Evolutionary conservation across 2,113 vertebrate genomes (phyloP), one percentile per base, ranked within the genome.

Genomic region (Podilymbus podiceps): DNA sequence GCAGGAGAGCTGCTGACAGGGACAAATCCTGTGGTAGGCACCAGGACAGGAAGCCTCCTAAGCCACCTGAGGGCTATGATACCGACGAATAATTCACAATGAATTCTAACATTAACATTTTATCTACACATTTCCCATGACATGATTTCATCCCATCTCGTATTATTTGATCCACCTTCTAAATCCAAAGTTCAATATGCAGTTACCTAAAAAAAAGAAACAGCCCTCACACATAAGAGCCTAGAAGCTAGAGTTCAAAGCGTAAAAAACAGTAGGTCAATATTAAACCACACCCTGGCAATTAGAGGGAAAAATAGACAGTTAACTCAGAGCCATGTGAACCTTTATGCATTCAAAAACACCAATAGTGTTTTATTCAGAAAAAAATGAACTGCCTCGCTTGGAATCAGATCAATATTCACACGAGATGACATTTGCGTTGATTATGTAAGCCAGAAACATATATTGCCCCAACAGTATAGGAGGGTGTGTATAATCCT

Each of bases 301-400:
- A 55, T 40, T 4, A 81, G 73, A 73, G n/a, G 25, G 15, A 47
- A 69, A 93, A 90, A 64, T 21, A 59, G 55, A 52, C 47, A 14
- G 59, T 56, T 84, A 83, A 68, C 73, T 78, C 44, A 42, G 38
- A 91, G 31, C 38, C 42, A 38, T 0, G 0, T 4, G n/a, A 77
- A 95, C 11, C 64, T 91, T 60, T n/a, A 27, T 50, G 28, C n/a
- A 31, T 66, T 82, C 60, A 73, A 83, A 92, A 92, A 38, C 90
- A 95, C 88, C 55, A 58, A 25, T 35, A 90, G 90, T 93, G 90
- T 93, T 97, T 97, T 93, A 92, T 92, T 93, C 42, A 92, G n/a
- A 35, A 60, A 87, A 85, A 85, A 82, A 90, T 19, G n/a, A 75
- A 38, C 64, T 76, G n/a, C 21, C 8, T 83, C 4, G 0, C 50